These are phyloP conservation scores for Adelphocoris suturalis DNA, from an alignment of 2,888 invertebrate species.

Conservation along the genomic window DNA sequence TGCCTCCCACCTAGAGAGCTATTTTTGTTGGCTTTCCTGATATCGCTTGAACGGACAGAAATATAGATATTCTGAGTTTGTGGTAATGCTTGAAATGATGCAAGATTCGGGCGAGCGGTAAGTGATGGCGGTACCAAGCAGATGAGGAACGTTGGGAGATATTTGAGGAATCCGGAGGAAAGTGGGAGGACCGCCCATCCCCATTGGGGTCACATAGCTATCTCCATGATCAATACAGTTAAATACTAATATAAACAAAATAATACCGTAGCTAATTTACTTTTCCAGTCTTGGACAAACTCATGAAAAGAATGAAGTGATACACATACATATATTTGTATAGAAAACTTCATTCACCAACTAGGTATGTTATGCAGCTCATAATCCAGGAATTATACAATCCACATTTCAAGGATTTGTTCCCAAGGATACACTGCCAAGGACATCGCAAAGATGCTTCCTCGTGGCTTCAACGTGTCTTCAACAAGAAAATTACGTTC, in stretches of 20 bases:
- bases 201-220: neutral
- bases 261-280: too few relatives aligned
- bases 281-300: too few relatives aligned
- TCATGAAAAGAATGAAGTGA: too few relatives aligned
- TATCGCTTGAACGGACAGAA: neutral
- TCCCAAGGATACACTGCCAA: too few relatives aligned
- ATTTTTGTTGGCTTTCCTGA: neutral
- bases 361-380: too few relatives aligned
- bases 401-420: too few relatives aligned
- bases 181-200: neutral
- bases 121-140: neutral
- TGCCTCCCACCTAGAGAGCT: neutral
- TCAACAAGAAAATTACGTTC: too few relatives aligned
- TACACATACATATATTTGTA: too few relatives aligned
- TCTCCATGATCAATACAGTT: neutral
- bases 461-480: too few relatives aligned
- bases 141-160: neutral
- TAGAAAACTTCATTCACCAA: too few relatives aligned
- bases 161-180: slow-evolving; percentile 14
- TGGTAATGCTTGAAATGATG: neutral
- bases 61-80: neutral
- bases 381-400: too few relatives aligned
- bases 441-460: too few relatives aligned
- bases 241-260: neutral
- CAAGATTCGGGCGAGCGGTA: neutral